These are phyloP conservation scores for Orchesella cincta DNA, from an alignment of 1,140 invertebrate genomes.

Conservation along the genomic window DNA sequence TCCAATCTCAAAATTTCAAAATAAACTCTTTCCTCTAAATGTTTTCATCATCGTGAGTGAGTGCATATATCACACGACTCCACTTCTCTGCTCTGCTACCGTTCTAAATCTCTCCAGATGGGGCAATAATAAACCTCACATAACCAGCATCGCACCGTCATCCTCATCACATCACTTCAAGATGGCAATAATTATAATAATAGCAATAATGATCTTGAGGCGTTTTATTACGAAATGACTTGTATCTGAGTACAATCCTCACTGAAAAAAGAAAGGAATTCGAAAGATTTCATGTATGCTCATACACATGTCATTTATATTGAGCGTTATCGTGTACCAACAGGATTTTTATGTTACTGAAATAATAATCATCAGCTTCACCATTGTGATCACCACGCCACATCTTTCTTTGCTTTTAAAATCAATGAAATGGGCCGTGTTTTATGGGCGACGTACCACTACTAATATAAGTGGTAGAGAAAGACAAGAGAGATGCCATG, in stretches of 20 bases:
- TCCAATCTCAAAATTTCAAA: not conserved
- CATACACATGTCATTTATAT: not conserved
- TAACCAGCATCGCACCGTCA: not conserved
- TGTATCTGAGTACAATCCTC: not conserved
- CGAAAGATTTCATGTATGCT: not conserved
- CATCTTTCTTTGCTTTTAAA: not conserved
- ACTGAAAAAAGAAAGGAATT: constrained; percentile 7
- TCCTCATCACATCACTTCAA: not conserved
- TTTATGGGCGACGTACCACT: not conserved
- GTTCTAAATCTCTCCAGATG: no score
- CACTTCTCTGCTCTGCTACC: not conserved
- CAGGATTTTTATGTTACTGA: not conserved
- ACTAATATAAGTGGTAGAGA: not conserved
- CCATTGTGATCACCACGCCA: not conserved
- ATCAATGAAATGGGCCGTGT: constrained; percentile 27
- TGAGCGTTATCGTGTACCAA: not conserved
- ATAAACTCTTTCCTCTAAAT: not conserved
- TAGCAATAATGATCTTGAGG: constrained; percentile 20
- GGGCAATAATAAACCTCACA: no score
- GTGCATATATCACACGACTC: not conserved
- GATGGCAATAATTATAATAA: constrained; percentile 26
- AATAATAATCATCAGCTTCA: not conserved
- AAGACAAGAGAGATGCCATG: not conserved
- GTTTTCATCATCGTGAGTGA: not conserved
- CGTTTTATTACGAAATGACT: not conserved